Evolutionary conservation across 2,797 vertebrate species (phyloP).

Genomic region (Alcedo atthis): DNA sequence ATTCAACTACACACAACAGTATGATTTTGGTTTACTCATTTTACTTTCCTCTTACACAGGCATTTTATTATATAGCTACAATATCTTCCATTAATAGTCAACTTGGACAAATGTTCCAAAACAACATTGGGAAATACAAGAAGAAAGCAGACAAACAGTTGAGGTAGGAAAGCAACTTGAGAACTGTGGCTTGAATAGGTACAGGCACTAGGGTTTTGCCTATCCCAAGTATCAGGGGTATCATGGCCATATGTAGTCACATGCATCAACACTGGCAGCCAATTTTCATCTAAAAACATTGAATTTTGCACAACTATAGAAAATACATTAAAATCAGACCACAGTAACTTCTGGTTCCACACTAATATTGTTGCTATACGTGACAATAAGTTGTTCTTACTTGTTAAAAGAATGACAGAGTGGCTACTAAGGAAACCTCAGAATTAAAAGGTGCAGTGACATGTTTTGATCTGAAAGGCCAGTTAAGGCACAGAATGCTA

Average conservation of each 20-base stretch:
- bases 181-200: not conserved
- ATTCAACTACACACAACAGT: not conserved
- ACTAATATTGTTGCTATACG: not conserved
- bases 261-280: rapidly evolving
- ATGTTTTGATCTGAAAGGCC: not conserved
- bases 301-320: not conserved
- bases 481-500: not conserved
- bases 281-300: not conserved
- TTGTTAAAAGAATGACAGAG: not conserved
- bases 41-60: not conserved
- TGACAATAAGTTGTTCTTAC: not conserved
- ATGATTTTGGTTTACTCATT: not conserved
- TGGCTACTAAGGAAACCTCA: not conserved
- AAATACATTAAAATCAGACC: not conserved
- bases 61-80: not conserved
- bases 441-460: not conserved
- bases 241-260: not conserved
- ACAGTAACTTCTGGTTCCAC: not conserved
- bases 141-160: not conserved
- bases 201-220: not conserved
- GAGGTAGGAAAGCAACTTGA: not conserved
- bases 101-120: not conserved
- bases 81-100: not conserved
- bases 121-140: not conserved
- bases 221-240: not conserved